Evolutionary conservation across 1,140 invertebrate genomes (phyloP).

Genomic region (Choristoneura fumiferana): DNA sequence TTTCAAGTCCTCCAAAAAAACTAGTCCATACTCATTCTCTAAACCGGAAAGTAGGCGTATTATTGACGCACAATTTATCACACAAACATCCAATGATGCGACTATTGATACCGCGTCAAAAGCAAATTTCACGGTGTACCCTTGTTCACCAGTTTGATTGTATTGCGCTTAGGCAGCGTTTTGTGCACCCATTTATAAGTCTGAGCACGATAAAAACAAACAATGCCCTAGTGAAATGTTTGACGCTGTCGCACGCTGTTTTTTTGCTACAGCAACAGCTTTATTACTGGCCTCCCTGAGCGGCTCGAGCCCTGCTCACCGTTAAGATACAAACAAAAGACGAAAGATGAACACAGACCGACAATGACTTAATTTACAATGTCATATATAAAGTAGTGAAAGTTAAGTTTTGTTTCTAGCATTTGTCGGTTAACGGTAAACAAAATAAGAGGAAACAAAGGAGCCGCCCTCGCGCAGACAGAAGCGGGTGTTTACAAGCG

Average conservation of each 20-base stretch:
- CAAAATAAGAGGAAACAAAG: conserved; percentile 44
- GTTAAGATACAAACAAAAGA: conserved; percentile 67
- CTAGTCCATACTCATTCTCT: conserved; percentile 5
- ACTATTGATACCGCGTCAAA: conserved; percentile 57
- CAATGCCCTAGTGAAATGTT: conserved; percentile 52
- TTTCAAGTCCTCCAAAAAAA: not conserved
- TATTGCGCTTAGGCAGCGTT: conserved; percentile 40
- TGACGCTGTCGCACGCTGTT: conserved; percentile 50
- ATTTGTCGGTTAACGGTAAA: conserved; percentile 60
- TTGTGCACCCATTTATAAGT: conserved; percentile 46
- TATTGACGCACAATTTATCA: conserved; percentile 67
- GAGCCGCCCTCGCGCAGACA: conserved; percentile 51
- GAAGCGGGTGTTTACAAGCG: conserved; percentile 48
- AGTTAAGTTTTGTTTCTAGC: conserved; percentile 57
- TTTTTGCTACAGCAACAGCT: conserved; percentile 39
- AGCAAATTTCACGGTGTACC: conserved; percentile 60
- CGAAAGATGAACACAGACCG: conserved; percentile 27
- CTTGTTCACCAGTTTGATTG: conserved; percentile 54
- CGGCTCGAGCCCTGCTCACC: conserved; percentile 50
- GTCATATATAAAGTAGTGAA: conserved; percentile 71
- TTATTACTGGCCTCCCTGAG: conserved; percentile 52
- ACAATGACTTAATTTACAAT: conserved; percentile 60
- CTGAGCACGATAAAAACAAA: conserved; percentile 28
- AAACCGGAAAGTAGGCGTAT: conserved; percentile 57
- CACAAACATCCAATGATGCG: conserved; percentile 66